Evolutionary conservation across 2,888 invertebrate species (phyloP), one percentile per base, ranked within the genome.

Genomic region (Caradrina kadenii): DNA sequence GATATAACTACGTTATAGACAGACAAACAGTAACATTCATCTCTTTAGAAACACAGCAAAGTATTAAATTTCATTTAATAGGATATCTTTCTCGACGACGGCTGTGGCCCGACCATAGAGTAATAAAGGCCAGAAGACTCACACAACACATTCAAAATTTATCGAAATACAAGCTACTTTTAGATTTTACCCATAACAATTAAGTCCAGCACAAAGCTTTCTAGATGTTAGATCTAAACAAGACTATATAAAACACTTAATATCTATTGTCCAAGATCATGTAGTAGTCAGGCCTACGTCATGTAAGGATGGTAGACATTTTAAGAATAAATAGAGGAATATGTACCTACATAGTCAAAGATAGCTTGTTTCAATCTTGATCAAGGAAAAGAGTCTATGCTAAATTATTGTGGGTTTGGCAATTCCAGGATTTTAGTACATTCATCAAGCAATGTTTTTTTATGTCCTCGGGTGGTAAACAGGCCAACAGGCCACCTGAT

Each of bases 61-160:
- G 70, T 73, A 80, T 80, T 69, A 70, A 63, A 70, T 80, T 80
- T 70, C 70, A 69, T 73, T 70, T 68, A 76, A 73, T 76, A 71
- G 61, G 55, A 61, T 68, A 67, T 75, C 63, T 80, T 71, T 74
- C 69, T 72, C 73, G 45, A 63, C 60, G 45, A 63, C 60, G 60
- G 65, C 63, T 60, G 72, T 77, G 72, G 71, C 63, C 48, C 17
- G 42, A 0, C 22, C 52, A 49, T 19, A 22, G 10, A 7, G n/a
- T 31, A 50, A 42, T 17, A 1, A n/a, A n/a, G 8, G 3, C 1
- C 79, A 73, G 73, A 52, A 76, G 67, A 48, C 21, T 42, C 42
- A 69, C 13, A 17, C 10, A 0, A 8, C 17, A 56, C 22, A 45
- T 39, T 26, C 17, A 45, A 31, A n/a, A n/a, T 26, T 21, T 68